Base-by-base conservation (phyloP, 2,888 invertebrate genomes). In the Tachina lurida region DNA sequence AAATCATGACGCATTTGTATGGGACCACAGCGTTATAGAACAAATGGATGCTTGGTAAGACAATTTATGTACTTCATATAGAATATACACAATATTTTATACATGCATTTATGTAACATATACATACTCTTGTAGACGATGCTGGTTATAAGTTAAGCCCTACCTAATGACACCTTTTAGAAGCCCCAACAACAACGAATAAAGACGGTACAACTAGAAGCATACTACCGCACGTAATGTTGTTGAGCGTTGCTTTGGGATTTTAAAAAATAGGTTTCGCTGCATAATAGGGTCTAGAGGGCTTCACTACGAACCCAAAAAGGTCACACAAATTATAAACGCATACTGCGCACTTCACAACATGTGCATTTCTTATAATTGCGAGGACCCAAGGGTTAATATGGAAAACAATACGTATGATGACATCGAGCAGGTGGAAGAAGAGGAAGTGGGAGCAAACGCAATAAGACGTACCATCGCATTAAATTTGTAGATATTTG, bases 241-340 rank as follows among this genome's bases (percentile, higher is more conserved):
- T 52, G 52, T 52, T 52, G n/a, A 52, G 52, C 52, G 52, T 15
- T 52, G 52, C 52, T 52, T 52, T 52, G n/a, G 52, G n/a, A 17
- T 52, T 17, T 3, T 10, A 17, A 52, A 52, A 52, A 52, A 52
- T 52, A 52, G 52, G n/a, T 52, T 52, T 52, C 52, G 52, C 15
- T 52, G n/a, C 15, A 52, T 52, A 3, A 52, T 52, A 17, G 52
- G 52, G 52, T 52, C 52, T 52, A 15, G 52, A 52, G 52, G 52
- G 3, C 52, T 52, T 15, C 52, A 52, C 17, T 52, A 52, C n/a
- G 17, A 17, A 17, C 17, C 52, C 17, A 52, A 52, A 52, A 52
- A 52, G 17, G 52, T 17, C 9, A 52, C 17, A 4, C 52, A 52
- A 52, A 52, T 15, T 17, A 9, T 52, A 4, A 52, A 52, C 17